Percentiles rank a stretch among this genome's conserved stretches.
Conservation (phyloP, 2,888 invertebrate genomes). For the Caradrina clavipalpis region DNA sequence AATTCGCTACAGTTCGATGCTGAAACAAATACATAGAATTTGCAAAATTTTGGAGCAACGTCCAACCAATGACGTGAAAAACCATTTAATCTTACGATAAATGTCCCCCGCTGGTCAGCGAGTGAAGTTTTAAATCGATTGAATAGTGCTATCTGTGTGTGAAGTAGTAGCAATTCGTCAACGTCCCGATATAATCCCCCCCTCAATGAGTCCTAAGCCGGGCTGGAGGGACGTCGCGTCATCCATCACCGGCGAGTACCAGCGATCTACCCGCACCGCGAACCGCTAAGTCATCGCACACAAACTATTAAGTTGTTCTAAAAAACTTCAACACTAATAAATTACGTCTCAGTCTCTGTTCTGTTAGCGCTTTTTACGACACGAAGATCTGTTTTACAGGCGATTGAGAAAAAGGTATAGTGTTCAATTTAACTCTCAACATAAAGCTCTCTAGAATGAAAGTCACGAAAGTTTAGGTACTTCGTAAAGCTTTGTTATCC, state of each 20-base stretch:
- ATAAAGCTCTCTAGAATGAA: conserved; percentile 18
- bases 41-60: conserved; percentile 15
- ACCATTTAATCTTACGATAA: conserved; percentile 70
- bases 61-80: conserved; percentile 45
- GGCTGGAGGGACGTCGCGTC: conserved; percentile 82
- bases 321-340: conserved; percentile 64
- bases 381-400: conserved; percentile 20
- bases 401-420: conserved; percentile 38
- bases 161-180: conserved; percentile 86
- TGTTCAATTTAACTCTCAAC: conserved; percentile 23
- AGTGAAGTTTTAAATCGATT: conserved; percentile 86
- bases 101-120: conserved; percentile 70
- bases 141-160: conserved; percentile 84
- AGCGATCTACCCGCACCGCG: conserved; percentile 67
- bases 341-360: conserved; percentile 42
- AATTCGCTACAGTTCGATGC: not conserved
- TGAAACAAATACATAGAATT: conserved; percentile 6
- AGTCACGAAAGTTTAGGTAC: conserved; percentile 8
- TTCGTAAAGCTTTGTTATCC: conserved; percentile 5
- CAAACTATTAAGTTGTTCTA: conserved; percentile 72
- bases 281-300: conserved; percentile 76
- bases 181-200: conserved; percentile 88
- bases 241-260: conserved; percentile 83
- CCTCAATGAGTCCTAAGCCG: conserved; percentile 87
- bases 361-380: conserved; percentile 23